Conservation (phyloP, 2,113 vertebrate genomes). For the Harpagus bidentatus region DNA sequence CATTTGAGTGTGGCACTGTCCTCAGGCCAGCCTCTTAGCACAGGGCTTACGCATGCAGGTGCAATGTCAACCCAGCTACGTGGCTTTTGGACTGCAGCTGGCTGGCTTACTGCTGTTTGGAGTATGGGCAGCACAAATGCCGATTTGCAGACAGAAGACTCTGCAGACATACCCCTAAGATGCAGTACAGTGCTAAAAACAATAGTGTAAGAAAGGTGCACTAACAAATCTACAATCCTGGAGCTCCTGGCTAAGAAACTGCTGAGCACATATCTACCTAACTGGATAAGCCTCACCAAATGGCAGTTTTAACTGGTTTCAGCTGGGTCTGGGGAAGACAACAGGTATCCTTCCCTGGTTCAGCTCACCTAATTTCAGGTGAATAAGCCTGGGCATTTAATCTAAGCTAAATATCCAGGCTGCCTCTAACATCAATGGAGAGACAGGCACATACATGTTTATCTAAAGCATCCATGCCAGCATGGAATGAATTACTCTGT, state of each 20-base stretch:
- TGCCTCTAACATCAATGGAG: neutral
- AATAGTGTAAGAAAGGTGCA: neutral
- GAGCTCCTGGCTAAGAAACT: neutral
- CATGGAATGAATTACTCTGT: neutral
- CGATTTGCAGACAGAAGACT: neutral
- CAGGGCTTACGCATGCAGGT: neutral
- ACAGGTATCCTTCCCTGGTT: neutral
- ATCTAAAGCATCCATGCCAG: neutral
- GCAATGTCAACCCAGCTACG: neutral
- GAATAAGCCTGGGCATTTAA: neutral
- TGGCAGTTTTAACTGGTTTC: neutral
- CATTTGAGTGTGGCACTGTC: neutral
- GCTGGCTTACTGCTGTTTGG: neutral
- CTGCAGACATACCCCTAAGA: neutral
- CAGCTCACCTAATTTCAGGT: neutral
- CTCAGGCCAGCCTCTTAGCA: neutral
- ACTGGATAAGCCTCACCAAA: neutral
- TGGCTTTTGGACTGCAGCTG: neutral
- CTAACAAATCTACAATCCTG: neutral
- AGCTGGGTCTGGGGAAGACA: neutral
- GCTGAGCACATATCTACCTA: rapidly evolving
- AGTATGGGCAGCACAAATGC: neutral
- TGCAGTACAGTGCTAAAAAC: neutral
- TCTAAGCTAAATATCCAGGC: neutral
- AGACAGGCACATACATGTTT: neutral